Conservation (phyloP, 2,888 invertebrate genomes). For the Pyrrhosoma nymphula region DNA sequence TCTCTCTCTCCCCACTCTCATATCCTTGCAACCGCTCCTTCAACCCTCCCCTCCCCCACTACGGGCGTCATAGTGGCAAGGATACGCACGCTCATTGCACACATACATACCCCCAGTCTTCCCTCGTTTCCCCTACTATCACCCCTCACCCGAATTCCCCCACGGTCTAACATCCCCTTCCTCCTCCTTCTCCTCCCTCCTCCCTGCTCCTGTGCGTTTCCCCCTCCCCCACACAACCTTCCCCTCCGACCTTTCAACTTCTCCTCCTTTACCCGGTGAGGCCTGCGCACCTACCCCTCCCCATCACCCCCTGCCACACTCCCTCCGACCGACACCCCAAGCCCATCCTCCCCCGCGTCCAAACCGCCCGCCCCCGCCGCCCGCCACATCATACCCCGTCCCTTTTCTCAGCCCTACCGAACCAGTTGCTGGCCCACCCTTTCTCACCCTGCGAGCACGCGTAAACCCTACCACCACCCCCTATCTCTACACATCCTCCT, state of each 20-base stretch:
- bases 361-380: background rate
- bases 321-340: background rate
- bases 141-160: background rate
- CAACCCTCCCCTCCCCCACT: background rate
- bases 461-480: background rate
- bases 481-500: background rate
- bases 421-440: background rate
- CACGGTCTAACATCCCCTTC: background rate
- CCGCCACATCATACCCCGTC: background rate
- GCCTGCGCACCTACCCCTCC: slow-evolving; percentile 24
- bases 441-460: background rate
- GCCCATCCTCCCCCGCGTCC: background rate
- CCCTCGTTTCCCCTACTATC: background rate
- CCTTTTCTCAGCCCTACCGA: background rate
- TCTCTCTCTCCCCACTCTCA: background rate
- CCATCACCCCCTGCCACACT: background rate
- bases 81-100: background rate
- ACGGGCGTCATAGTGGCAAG: background rate
- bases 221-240: background rate
- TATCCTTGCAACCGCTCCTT: too few species aligned
- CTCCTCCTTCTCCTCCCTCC: background rate
- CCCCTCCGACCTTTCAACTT: background rate
- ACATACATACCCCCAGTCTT: background rate
- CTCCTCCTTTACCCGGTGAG: background rate
- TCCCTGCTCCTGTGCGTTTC: background rate